These are phyloP conservation scores for Stratiomys singularior DNA, from an alignment of 2,888 invertebrate genomes.

Conservation along the genomic window DNA sequence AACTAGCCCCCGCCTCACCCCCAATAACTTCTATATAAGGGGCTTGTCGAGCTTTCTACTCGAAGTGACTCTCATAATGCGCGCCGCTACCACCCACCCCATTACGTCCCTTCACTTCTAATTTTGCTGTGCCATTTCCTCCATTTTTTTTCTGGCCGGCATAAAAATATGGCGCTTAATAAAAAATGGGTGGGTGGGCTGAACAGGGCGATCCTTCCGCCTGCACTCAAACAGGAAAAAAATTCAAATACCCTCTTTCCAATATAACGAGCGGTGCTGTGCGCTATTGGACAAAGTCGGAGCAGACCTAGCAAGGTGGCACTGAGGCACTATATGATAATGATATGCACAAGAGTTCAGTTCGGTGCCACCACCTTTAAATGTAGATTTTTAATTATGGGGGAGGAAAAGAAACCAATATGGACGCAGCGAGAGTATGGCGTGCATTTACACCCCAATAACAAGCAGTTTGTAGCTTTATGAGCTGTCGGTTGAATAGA, in stretches of 20 bases:
- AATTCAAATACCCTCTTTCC: neutral
- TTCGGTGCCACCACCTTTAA: conserved; percentile 39
- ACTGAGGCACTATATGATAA: conserved; percentile 12
- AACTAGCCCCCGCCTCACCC: conserved; percentile 14
- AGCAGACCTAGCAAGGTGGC: neutral
- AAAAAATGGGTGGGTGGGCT: conserved; percentile 39
- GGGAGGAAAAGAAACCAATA: conserved; percentile 54
- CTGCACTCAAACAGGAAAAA: neutral
- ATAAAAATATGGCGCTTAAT: conserved; percentile 47
- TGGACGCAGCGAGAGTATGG: conserved; percentile 50
- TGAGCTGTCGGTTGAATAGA: conserved; percentile 39
- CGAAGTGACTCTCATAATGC: conserved; percentile 40
- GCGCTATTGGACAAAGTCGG: conserved; percentile 27
- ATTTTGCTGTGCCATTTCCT: conserved; percentile 33
- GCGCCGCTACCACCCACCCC: neutral
- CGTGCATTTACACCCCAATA: conserved; percentile 37
- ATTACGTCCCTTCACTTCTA: conserved; percentile 9
- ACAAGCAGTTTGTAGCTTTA: conserved; percentile 42
- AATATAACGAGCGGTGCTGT: neutral
- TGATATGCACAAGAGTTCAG: conserved; percentile 45
- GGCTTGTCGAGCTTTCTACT: conserved; percentile 24
- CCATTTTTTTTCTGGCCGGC: conserved; percentile 35
- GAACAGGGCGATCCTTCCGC: conserved; percentile 36
- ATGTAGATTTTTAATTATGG: conserved; percentile 57
- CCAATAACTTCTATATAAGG: neutral